These are phyloP conservation scores for Paragorgia papillata DNA, from an alignment of 92 coral and sea anemone genomes.

Conservation along the genomic window DNA sequence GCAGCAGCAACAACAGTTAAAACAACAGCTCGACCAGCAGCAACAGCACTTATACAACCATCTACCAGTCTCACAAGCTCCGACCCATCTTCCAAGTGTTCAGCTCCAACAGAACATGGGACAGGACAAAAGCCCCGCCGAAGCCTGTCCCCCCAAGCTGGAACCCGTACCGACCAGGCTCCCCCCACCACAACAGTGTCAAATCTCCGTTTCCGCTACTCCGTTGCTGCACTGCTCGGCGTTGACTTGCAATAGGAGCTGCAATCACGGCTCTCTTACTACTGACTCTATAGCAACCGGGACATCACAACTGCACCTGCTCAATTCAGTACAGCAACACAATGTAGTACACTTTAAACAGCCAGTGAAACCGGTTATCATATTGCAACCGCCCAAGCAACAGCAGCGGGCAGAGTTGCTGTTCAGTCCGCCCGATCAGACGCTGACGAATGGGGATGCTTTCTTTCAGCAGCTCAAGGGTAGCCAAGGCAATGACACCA, in stretches of 20 bases:
- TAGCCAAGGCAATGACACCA: neutral
- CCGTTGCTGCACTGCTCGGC: conserved; percentile 44
- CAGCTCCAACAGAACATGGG: neutral
- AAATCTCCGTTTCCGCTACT: conserved; percentile 27
- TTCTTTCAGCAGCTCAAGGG: conserved; percentile 29
- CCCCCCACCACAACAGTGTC: conserved; percentile 45
- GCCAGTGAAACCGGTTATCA: conserved; percentile 40
- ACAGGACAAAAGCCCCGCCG: neutral
- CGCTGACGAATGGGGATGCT: conserved; percentile 14
- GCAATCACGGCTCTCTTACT: neutral
- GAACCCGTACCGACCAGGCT: neutral
- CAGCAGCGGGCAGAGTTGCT: conserved; percentile 37
- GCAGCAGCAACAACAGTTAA: conserved; percentile 65
- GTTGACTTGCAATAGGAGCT: conserved; percentile 30
- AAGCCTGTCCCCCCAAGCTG: neutral
- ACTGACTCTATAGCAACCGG: neutral
- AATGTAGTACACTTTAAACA: conserved; percentile 45
- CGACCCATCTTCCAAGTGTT: neutral
- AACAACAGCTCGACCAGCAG: conserved; percentile 58
- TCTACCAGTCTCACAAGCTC: conserved; percentile 52
- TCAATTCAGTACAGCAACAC: conserved; percentile 39
- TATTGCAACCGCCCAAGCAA: conserved; percentile 33
- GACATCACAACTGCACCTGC: neutral
- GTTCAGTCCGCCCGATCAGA: conserved; percentile 13
- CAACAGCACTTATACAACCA: conserved; percentile 59